Evolutionary conservation across 2,113 vertebrate genomes (phyloP).

Genomic region (Ophiodon elongatus): DNA sequence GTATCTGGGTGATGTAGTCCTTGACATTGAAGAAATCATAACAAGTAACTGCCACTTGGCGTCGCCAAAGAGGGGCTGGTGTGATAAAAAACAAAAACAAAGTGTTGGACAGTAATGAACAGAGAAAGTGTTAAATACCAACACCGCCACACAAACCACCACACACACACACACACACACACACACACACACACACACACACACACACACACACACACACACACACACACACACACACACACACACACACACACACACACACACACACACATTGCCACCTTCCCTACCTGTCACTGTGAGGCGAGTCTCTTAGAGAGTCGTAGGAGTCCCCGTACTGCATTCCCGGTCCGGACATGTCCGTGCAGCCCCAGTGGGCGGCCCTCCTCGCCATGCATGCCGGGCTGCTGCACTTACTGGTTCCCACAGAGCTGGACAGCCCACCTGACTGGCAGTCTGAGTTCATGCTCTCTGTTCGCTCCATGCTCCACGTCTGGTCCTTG

Average conservation of each 20-base stretch:
- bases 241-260: neutral
- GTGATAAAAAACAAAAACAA: neutral
- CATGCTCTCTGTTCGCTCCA: constrained; percentile 94
- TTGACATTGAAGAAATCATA: neutral
- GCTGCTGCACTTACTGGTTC: constrained; percentile 99
- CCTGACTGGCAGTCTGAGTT: constrained; percentile 97
- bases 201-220: constrained; percentile 14
- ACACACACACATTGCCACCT: neutral
- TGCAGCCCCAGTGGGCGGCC: constrained; percentile 89
- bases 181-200: constrained; percentile 10
- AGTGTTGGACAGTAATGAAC: constrained; percentile 9
- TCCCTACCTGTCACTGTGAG: constrained; percentile 96
- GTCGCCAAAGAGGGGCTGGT: constrained; percentile 34
- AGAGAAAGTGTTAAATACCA: neutral
- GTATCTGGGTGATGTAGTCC: neutral
- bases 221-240: constrained; percentile 1
- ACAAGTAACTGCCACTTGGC: constrained; percentile 46
- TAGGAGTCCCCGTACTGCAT: constrained; percentile 93
- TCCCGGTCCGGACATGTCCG: constrained; percentile 83
- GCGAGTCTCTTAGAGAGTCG: constrained; percentile 95
- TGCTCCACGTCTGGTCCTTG: constrained; percentile 97
- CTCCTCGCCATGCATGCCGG: constrained; percentile 93
- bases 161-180: neutral
- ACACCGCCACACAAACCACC: neutral
- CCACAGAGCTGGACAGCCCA: constrained; percentile 94